Evolutionary conservation across 2,113 vertebrate genomes (phyloP).

Genomic region (Hypomesus transpacificus): DNA sequence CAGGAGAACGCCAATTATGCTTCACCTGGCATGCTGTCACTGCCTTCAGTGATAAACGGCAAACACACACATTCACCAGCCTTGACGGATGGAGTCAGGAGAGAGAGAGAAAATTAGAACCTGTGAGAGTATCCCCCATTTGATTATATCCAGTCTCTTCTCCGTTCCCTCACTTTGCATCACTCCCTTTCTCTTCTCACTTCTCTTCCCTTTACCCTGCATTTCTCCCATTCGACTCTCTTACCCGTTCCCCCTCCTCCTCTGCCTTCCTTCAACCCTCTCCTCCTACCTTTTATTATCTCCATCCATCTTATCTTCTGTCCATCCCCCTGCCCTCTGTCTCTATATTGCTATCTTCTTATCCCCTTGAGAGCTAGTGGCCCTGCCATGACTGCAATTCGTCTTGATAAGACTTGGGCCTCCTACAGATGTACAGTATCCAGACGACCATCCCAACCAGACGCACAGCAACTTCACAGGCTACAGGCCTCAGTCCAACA

Average conservation of each 20-base stretch:
- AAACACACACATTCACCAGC: constrained; percentile 12
- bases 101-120: no score
- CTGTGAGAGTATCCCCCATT: no score
- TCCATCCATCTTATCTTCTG: background rate
- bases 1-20: background rate
- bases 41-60: constrained; percentile 9
- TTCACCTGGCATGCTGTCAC: background rate
- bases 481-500: no score
- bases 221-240: background rate
- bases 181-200: background rate
- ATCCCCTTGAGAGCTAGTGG: background rate
- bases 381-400: no score
- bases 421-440: no score
- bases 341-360: background rate
- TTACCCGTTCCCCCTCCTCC: background rate
- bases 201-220: background rate
- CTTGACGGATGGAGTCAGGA: background rate
- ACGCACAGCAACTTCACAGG: no score
- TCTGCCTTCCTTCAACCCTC: constrained; percentile 26
- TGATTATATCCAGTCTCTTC: no score
- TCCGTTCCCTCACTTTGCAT: no score
- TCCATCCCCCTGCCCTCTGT: background rate
- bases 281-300: constrained; percentile 4
- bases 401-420: no score
- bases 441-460: no score